Evolutionary conservation across 1,140 invertebrate species (phyloP).

Genomic region (Trichonephila inaurata): DNA sequence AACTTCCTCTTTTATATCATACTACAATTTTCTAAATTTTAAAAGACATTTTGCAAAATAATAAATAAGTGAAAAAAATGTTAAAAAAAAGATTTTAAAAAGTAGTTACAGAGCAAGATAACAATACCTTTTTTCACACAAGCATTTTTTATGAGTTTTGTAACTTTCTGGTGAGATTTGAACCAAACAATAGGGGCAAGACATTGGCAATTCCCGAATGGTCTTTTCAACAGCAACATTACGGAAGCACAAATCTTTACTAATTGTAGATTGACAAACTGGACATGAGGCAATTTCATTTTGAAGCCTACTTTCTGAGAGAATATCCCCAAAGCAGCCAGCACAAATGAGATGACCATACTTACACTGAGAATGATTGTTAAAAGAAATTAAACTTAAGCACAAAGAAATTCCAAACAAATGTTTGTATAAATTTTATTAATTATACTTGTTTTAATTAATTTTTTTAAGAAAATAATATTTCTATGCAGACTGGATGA

Average conservation of each 20-base stretch:
- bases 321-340: conserved; percentile 96
- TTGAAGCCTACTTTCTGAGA: conserved; percentile 94
- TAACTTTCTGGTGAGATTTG: conserved; percentile 93
- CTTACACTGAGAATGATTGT: conserved; percentile 87
- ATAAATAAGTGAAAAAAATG: no score
- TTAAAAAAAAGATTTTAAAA: no score
- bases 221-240: conserved; percentile 97
- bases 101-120: not conserved
- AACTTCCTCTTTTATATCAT: no score
- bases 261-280: conserved; percentile 96
- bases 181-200: conserved; percentile 93
- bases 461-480: no score
- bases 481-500: no score
- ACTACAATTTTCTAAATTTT: no score
- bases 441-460: no score
- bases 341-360: conserved; percentile 99
- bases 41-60: no score
- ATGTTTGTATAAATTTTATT: no score
- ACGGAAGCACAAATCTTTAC: conserved; percentile 83
- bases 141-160: conserved; percentile 90
- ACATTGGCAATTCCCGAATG: conserved; percentile 93
- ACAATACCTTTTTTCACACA: conserved; percentile 90
- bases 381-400: not conserved
- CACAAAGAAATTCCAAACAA: no score
- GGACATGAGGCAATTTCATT: conserved; percentile 96